Conservation (phyloP, 2,113 vertebrate species). For the Tragulus kanchil region DNA sequence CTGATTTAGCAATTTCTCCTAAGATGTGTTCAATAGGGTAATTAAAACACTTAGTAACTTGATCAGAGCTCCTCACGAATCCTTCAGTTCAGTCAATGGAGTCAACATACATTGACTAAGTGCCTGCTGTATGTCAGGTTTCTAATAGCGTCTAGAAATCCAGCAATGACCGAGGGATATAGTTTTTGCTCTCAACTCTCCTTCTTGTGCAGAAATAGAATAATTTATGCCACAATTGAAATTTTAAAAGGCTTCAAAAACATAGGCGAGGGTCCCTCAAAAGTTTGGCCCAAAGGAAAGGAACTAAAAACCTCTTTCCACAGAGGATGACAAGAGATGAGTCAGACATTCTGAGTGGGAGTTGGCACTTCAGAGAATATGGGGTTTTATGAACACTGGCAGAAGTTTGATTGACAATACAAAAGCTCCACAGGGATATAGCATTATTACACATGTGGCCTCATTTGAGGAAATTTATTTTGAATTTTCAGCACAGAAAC, state of each 20-base stretch:
- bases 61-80: neutral
- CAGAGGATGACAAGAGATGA: neutral
- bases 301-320: neutral
- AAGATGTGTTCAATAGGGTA: neutral
- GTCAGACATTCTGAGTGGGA: neutral
- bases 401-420: neutral
- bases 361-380: neutral
- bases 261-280: neutral
- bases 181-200: neutral
- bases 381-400: neutral
- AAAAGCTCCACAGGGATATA: neutral
- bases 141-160: neutral
- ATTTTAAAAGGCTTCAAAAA: neutral
- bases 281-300: neutral
- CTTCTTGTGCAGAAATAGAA: neutral
- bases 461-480: neutral
- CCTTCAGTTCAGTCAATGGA: neutral
- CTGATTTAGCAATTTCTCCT: neutral
- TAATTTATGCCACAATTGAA: neutral
- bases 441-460: neutral
- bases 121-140: neutral
- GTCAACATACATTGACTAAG: neutral
- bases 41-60: neutral
- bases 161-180: neutral
- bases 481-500: neutral